Evolutionary conservation across 2,797 vertebrate genomes (phyloP).

Genomic region (Schizopygopsis pylzovi): DNA sequence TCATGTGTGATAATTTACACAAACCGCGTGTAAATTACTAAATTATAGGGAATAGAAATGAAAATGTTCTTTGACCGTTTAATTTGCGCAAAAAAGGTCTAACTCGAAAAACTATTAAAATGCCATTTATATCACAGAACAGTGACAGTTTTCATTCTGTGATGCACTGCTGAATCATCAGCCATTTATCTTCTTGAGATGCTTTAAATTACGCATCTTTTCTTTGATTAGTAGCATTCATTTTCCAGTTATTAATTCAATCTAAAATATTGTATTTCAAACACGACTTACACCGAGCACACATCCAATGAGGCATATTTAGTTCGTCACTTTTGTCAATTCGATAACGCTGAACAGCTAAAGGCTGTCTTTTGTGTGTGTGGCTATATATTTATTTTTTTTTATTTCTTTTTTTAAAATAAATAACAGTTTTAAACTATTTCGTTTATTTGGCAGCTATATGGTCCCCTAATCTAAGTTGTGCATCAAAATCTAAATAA

Average conservation of each 20-base stretch:
- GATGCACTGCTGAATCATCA: neutral
- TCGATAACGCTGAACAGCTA: neutral
- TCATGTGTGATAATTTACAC: neutral
- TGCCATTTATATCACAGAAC: neutral
- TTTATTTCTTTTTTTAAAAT: neutral
- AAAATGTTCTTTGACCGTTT: neutral
- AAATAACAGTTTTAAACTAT: neutral
- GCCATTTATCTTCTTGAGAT: neutral
- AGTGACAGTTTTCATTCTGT: neutral
- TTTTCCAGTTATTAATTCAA: neutral
- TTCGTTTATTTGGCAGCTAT: neutral
- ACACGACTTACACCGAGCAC: neutral
- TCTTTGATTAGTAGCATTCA: neutral
- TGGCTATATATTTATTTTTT: accelerated
- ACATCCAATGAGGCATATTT: neutral
- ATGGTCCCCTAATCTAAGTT: neutral
- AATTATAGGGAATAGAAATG: neutral
- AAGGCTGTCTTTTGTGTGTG: neutral
- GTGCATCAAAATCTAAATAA: neutral
- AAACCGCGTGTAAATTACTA: neutral
- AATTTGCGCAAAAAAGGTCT: neutral
- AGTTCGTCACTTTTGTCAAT: neutral
- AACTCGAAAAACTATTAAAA: neutral
- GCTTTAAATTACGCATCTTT: neutral
- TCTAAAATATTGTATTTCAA: neutral